Evolutionary conservation across 2,113 vertebrate species (phyloP), one percentile per base, ranked within the genome.

Genomic region (Leuciscus idus): DNA sequence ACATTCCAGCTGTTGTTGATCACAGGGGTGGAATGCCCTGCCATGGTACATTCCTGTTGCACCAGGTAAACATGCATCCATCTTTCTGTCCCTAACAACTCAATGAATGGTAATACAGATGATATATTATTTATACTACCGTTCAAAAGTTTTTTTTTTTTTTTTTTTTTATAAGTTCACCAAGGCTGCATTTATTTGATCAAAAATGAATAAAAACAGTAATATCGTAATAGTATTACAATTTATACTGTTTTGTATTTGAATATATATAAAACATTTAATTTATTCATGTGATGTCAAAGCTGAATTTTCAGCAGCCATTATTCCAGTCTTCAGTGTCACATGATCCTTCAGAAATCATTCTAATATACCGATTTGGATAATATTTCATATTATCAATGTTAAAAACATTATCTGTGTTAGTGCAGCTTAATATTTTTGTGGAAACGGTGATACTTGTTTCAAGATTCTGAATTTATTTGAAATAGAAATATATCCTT

Each of bases 1-100:
- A 99, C 86, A 98, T 99, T 84, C 98, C 98, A 8, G 97, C 98
- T 0, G 96, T 98, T 3, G 98, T 99, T 87, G 98, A 99, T 92
- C 98, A 99, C 92, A 96, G 97, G 1, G 95, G 96, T 1, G 97
- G 97, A 48, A 97, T 99, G 97, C 98, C 98, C 0, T 99, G 98
- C 93, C 96, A 98, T 46, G 98, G 98, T 36, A 97, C 96, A 0
- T 99, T 96, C 95, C 95, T 99, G 50, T 92, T 99, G 33, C 98
- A 99, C 92, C 98, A 99, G 97, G 98, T 99, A 92, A 1, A 9
- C 76, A 6, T 4, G 36, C 15, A 36, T 46, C 62, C n/a, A 77
- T 77, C 26, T 10, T 43, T 43, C 21, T 21, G 26, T 77, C 7
- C 28, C 28, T 33, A 19, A 26, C n/a, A 55, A 12, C n/a, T 12